phyloP scores from a whole-genome alignment of 2,888 invertebrate genomes.

The Glyphotaelius pellucidus region DNA sequence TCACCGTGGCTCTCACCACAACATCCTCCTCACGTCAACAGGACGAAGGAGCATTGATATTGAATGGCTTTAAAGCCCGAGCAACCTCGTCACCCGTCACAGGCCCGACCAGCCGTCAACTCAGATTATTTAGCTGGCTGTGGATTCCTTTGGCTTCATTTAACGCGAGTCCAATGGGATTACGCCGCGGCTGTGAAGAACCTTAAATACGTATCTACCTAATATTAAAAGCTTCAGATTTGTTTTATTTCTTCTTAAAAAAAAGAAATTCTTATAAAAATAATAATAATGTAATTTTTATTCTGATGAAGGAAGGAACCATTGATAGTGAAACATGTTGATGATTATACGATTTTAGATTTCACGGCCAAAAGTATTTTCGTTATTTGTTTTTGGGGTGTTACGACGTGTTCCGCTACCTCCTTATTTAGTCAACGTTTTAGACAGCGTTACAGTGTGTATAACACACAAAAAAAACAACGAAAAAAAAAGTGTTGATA shows the following conservation, averaged over 20 bases:
- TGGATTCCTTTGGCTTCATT: constrained; percentile 58
- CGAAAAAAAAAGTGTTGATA: too few relatives aligned
- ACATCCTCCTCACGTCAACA: neutral
- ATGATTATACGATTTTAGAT: too few relatives aligned
- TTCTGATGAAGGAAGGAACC: too few relatives aligned
- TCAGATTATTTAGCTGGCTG: constrained; percentile 48
- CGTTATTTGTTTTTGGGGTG: too few relatives aligned
- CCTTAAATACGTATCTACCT: neutral
- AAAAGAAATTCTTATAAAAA: too few relatives aligned
- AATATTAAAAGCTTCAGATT: neutral
- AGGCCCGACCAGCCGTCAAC: constrained; percentile 40
- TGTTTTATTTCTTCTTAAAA: neutral
- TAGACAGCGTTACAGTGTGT: too few relatives aligned
- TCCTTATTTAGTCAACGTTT: too few relatives aligned
- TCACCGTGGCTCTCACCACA: neutral
- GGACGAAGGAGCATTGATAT: neutral
- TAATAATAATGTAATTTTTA: too few relatives aligned
- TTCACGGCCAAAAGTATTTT: too few relatives aligned
- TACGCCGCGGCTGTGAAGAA: constrained; percentile 5
- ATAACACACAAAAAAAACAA: too few relatives aligned
- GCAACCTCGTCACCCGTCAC: constrained; percentile 40
- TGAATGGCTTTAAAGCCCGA: constrained; percentile 32
- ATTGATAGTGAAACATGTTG: too few relatives aligned
- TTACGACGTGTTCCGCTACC: too few relatives aligned
- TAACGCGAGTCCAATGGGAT: constrained; percentile 46